Evolutionary conservation across 2,888 invertebrate genomes (phyloP), one percentile per base, ranked within the genome.

Genomic region (Watsonalla binaria): DNA sequence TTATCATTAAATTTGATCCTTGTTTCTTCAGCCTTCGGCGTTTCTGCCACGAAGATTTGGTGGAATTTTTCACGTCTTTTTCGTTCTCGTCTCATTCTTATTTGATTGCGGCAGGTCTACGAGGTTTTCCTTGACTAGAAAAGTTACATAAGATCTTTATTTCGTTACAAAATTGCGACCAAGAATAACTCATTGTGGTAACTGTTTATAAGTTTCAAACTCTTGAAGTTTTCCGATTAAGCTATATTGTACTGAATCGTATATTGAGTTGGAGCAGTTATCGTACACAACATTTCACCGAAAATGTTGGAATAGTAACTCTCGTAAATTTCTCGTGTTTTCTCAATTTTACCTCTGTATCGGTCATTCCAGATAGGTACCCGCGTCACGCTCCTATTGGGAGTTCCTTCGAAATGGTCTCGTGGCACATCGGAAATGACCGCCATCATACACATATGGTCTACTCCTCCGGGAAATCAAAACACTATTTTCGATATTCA

Each of bases 391-490:
- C 67, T 73, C 63, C 73, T 77, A 65, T 72, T 61, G 76, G 76
- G 78, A 76, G 66, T 70, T 63, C 63, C 62, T 78, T 65, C 66
- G 66, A 76, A 76, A 70, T 65, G 66, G 62, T 72, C 61, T 70
- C 63, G 74, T 72, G 73, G 67, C 71, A 75, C 70, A 72, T 76
- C 71, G 74, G 67, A 78, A 78, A 80, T 80, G 79, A 81, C 79
- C 78, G 70, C 73, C 70, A 78, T 80, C 82, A 80, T 79, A 78
- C 74, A 70, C 65, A 67, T 66, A 63, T 65, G 70, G 59, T 56
- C 58, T 54, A 57, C 54, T 74, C 84, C 81, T 72, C 15, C 37
- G 83, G 84, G 85, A 88, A 86, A 87, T 84, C 83, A 79, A 74
- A 75, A 76, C 72, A 65, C 76, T 71, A 80, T 82, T 82, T 80